A percentile compares a stretch with the other conserved stretches of the same genome.
phyloP scores from a whole-genome alignment of 2,888 invertebrate genomes.

The Thereva nobilitata region DNA sequence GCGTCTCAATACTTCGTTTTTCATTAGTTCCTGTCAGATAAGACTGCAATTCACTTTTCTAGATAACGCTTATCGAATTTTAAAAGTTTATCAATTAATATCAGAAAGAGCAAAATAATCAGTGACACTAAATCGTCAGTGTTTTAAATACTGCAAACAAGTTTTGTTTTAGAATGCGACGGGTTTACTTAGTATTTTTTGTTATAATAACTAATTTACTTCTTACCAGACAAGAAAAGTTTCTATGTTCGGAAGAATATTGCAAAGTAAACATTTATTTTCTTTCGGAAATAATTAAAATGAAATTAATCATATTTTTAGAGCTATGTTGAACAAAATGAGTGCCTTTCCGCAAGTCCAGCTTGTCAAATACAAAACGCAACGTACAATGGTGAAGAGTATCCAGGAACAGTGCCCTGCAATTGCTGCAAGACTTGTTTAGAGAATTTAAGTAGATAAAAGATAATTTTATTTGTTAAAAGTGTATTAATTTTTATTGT shows the following conservation, averaged over 20 bases:
- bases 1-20: too few relatives aligned
- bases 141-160: slow-evolving; percentile 18
- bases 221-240: slow-evolving; percentile 41
- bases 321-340: slow-evolving; percentile 47
- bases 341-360: slow-evolving; percentile 56
- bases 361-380: slow-evolving; percentile 63
- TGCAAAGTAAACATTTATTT: slow-evolving; percentile 51
- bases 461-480: not conserved
- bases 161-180: slow-evolving; percentile 4
- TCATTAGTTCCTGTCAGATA: too few relatives aligned
- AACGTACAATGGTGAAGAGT: slow-evolving; percentile 61
- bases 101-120: too few relatives aligned
- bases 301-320: slow-evolving; percentile 47
- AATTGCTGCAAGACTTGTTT: slow-evolving; percentile 62
- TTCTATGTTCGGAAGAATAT: slow-evolving; percentile 57
- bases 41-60: too few relatives aligned
- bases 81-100: too few relatives aligned
- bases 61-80: too few relatives aligned
- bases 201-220: slow-evolving; percentile 8
- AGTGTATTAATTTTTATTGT: slow-evolving; percentile 42
- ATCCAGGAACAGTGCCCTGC: slow-evolving; percentile 65
- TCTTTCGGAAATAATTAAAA: slow-evolving; percentile 21
- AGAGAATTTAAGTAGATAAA: slow-evolving; percentile 4
- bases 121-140: not conserved
- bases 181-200: slow-evolving; percentile 18